phyloP scores from a whole-genome alignment of 2,113 vertebrate species.

The Eulemur macaco region DNA sequence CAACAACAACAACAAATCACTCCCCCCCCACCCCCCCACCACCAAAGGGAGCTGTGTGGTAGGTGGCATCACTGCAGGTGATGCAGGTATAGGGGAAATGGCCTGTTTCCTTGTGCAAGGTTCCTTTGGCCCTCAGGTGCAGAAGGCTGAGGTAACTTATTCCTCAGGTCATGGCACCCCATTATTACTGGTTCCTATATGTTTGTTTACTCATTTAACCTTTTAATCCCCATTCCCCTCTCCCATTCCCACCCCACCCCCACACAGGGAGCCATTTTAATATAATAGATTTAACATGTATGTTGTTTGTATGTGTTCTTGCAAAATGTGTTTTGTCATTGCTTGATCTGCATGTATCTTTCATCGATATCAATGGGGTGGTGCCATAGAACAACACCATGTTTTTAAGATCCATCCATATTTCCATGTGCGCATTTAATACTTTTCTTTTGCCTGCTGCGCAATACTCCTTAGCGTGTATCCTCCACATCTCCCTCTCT shows the following conservation, averaged over 20 bases:
- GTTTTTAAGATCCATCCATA: neutral
- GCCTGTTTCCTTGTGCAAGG: neutral
- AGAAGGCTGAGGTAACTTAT: neutral
- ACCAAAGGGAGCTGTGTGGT: neutral
- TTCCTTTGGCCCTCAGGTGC: neutral
- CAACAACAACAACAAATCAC: neutral
- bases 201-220: neutral
- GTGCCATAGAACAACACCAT: neutral
- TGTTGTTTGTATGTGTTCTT: neutral
- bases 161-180: neutral
- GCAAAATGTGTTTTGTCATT: neutral
- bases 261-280: neutral
- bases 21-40: neutral
- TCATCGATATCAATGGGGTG: neutral
- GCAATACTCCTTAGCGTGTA: rapidly evolving
- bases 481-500: too few species aligned
- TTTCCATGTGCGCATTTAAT: neutral
- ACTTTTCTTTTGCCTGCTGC: neutral
- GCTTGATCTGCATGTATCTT: neutral
- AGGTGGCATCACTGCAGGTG: neutral
- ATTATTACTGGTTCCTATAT: too few species aligned
- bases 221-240: neutral
- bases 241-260: too few species aligned
- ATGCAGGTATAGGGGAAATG: neutral
- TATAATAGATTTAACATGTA: neutral